Percentiles rank a stretch among this genome's conserved stretches.
Evolutionary conservation across 2,888 invertebrate species (phyloP).

Genomic region (Trisateles emortualis): DNA sequence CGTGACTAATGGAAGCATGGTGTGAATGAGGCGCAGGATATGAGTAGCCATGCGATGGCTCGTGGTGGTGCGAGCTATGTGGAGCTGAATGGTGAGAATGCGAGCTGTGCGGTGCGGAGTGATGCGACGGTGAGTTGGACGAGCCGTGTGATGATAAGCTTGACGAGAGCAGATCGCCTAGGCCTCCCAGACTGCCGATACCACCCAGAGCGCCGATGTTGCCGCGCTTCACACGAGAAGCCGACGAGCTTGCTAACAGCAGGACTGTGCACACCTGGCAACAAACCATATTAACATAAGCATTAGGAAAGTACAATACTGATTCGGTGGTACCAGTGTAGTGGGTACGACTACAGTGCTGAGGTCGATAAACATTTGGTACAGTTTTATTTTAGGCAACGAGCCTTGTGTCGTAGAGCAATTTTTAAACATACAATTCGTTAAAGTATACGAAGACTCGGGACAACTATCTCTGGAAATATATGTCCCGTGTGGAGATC

Average conservation of each 20-base stretch:
- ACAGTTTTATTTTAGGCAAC: too few relatives aligned
- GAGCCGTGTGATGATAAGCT: conserved; percentile 20
- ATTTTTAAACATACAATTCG: too few relatives aligned
- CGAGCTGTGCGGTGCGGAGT: conserved; percentile 17
- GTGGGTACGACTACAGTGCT: too few relatives aligned
- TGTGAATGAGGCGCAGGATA: conserved; percentile 20
- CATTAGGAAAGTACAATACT: neutral
- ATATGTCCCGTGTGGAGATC: too few relatives aligned
- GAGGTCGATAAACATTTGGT: too few relatives aligned
- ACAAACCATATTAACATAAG: neutral
- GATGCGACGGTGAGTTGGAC: conserved; percentile 13
- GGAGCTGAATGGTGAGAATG: conserved; percentile 15
- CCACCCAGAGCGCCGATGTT: conserved; percentile 62
- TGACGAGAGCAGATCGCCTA: conserved; percentile 10
- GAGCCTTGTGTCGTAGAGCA: too few relatives aligned
- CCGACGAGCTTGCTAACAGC: conserved; percentile 52
- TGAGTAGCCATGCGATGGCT: conserved; percentile 11
- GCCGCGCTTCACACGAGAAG: conserved; percentile 64
- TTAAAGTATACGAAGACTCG: too few relatives aligned
- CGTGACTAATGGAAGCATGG: conserved; percentile 2
- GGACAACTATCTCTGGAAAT: too few relatives aligned
- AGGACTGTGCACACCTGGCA: conserved; percentile 58
- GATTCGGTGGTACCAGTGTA: too few relatives aligned
- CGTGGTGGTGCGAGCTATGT: conserved; percentile 18
- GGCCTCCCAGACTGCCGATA: neutral